Evolutionary conservation across 2,888 invertebrate species (phyloP).

Genomic region (Homarus gammarus): DNA sequence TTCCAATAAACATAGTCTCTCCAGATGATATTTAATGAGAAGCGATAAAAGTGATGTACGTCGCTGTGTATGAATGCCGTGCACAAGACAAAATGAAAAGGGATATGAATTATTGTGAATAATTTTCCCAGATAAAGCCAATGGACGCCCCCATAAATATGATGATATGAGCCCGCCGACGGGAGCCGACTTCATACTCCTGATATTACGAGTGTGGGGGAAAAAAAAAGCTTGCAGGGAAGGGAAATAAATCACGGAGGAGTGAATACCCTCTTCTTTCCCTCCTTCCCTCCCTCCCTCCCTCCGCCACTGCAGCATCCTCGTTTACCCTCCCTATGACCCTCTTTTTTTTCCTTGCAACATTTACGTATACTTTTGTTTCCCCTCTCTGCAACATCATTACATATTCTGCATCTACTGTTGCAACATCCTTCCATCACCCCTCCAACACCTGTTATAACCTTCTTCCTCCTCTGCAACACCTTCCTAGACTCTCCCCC

Average conservation of each 20-base stretch:
- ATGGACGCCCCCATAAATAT: conserved; percentile 73
- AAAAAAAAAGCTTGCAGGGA: conserved; percentile 26
- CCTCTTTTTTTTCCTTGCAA: too few relatives aligned
- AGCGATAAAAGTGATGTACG: conserved; percentile 59
- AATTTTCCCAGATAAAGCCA: conserved; percentile 75
- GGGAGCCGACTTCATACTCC: conserved; percentile 73
- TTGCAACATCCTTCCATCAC: too few relatives aligned
- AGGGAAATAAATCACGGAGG: conserved; percentile 35
- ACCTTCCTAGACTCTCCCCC: too few relatives aligned
- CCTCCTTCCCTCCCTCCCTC: background rate
- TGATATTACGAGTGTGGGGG: conserved; percentile 57
- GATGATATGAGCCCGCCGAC: conserved; percentile 74
- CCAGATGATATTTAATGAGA: conserved; percentile 51
- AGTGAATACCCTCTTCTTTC: background rate
- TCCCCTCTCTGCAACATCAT: too few relatives aligned
- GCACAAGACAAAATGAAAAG: conserved; percentile 69
- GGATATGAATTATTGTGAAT: conserved; percentile 73
- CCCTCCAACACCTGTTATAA: too few relatives aligned
- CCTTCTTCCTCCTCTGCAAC: too few relatives aligned
- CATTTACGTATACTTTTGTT: too few relatives aligned
- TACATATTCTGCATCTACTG: too few relatives aligned
- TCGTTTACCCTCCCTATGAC: too few relatives aligned
- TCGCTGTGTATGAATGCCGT: conserved; percentile 62
- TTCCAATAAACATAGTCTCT: conserved; percentile 60
- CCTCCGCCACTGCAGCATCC: background rate